phyloP scores from a whole-genome alignment of 2,888 invertebrate species.

The Apeira syringaria region DNA sequence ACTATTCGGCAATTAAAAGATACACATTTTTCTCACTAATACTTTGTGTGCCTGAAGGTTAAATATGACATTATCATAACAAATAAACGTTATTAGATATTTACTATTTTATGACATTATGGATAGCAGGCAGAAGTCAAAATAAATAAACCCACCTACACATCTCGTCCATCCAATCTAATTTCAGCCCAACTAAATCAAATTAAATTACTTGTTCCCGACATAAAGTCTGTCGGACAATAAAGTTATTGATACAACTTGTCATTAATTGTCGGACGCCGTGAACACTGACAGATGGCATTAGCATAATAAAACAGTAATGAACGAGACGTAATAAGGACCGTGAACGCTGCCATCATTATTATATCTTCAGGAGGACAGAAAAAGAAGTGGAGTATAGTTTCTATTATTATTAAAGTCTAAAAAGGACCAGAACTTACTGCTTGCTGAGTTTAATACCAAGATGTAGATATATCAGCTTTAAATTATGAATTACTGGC shows the following conservation, averaged over 20 bases:
- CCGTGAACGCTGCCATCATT: constrained; percentile 55
- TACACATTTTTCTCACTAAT: too few relatives aligned
- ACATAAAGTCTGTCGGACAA: constrained; percentile 10
- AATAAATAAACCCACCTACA: constrained; percentile 3
- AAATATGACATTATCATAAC: too few relatives aligned
- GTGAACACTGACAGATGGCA: constrained; percentile 32
- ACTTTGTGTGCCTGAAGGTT: too few relatives aligned
- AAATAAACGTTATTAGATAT: too few relatives aligned
- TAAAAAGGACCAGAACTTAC: too few relatives aligned
- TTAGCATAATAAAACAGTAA: constrained; percentile 71
- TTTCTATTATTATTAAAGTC: too few relatives aligned
- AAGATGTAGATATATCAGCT: too few relatives aligned
- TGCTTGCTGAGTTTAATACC: too few relatives aligned
- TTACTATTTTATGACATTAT: too few relatives aligned
- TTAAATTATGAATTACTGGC: too few relatives aligned
- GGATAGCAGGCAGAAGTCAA: too few relatives aligned
- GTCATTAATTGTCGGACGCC: constrained; percentile 15
- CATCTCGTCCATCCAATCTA: not conserved
- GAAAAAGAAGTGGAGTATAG: constrained; percentile 38
- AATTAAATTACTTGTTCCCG: constrained; percentile 5
- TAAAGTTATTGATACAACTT: constrained; percentile 18
- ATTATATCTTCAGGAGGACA: constrained; percentile 47
- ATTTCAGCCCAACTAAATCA: constrained; percentile 5
- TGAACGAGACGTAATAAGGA: constrained; percentile 68
- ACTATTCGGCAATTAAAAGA: too few relatives aligned